phyloP scores from a whole-genome alignment of 1,140 invertebrate species.

The Hyphantria cunea region DNA sequence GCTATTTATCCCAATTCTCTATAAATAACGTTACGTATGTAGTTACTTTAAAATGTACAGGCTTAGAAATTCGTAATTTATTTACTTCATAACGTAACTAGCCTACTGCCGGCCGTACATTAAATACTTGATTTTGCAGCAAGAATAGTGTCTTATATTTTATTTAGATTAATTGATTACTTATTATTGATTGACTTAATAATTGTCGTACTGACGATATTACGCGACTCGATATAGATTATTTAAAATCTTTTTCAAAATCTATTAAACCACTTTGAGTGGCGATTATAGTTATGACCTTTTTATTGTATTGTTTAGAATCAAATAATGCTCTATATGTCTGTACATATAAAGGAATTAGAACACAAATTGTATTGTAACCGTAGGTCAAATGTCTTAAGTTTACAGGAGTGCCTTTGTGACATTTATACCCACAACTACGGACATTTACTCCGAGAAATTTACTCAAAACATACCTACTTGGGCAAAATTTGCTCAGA shows the following conservation, averaged over 20 bases:
- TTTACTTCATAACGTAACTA: slow-evolving; percentile 35
- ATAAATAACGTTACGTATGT: slow-evolving; percentile 39
- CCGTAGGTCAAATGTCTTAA: slow-evolving; percentile 19
- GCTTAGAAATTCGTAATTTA: slow-evolving; percentile 47
- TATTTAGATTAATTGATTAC: too few relatives aligned
- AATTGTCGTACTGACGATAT: too few relatives aligned
- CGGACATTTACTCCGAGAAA: slow-evolving; percentile 16
- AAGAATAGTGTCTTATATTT: slow-evolving; percentile 12
- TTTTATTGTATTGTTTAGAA: too few relatives aligned
- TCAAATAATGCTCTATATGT: neutral
- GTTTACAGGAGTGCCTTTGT: slow-evolving; percentile 7
- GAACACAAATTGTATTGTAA: slow-evolving; percentile 9
- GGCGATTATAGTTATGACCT: too few relatives aligned
- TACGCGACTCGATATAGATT: too few relatives aligned
- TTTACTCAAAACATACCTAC: slow-evolving; percentile 15
- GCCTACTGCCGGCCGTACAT: slow-evolving; percentile 25
- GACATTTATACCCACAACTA: slow-evolving; percentile 11
- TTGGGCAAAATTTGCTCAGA: slow-evolving; percentile 5
- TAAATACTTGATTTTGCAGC: slow-evolving; percentile 25
- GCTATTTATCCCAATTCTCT: slow-evolving; percentile 36
- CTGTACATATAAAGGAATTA: slow-evolving; percentile 1
- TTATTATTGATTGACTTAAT: too few relatives aligned
- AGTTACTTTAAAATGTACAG: slow-evolving; percentile 42
- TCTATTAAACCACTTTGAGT: too few relatives aligned
- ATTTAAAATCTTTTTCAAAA: too few relatives aligned